These are phyloP conservation scores for Scaptomyza tumidula DNA, from an alignment of 2,888 invertebrate species.

Conservation along the genomic window DNA sequence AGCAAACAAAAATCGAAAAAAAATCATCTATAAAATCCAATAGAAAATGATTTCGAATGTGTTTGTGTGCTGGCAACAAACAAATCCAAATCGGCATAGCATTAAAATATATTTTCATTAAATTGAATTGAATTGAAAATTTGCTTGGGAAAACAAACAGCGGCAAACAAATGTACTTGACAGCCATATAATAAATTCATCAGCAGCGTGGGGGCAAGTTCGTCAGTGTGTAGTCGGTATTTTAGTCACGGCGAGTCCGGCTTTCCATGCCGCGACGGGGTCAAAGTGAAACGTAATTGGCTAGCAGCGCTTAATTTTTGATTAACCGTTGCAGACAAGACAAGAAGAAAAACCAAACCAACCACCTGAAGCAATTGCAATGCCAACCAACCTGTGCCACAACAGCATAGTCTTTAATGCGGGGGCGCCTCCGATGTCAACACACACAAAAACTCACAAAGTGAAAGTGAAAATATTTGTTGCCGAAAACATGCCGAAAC, in stretches of 20 bases:
- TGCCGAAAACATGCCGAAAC: slow-evolving; percentile 1
- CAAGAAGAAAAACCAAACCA: background rate
- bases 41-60: slow-evolving; percentile 42
- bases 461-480: slow-evolving; percentile 74
- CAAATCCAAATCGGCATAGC: slow-evolving; percentile 46
- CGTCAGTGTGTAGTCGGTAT: slow-evolving; percentile 14
- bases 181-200: slow-evolving; percentile 74
- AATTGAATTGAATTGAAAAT: slow-evolving; percentile 64
- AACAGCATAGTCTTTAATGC: slow-evolving; percentile 32
- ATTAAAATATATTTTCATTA: slow-evolving; percentile 52
- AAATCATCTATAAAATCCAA: too few species aligned
- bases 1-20: slow-evolving; percentile 53
- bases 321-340: slow-evolving; percentile 53
- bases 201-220: slow-evolving; percentile 55
- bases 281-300: slow-evolving; percentile 80
- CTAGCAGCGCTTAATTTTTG: slow-evolving; percentile 73
- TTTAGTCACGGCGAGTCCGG: slow-evolving; percentile 58
- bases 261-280: slow-evolving; percentile 66
- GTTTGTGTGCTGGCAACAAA: slow-evolving; percentile 9
- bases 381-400: slow-evolving; percentile 35
- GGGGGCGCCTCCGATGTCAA: slow-evolving; percentile 70
- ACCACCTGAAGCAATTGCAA: slow-evolving; percentile 45
- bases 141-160: slow-evolving; percentile 51
- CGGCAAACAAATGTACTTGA: slow-evolving; percentile 28
- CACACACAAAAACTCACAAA: slow-evolving; percentile 35